A percentile compares a stretch with the other conserved stretches of the same genome.
Evolutionary conservation across 2,888 invertebrate genomes (phyloP).

Genomic region (Diogma glabrata): DNA sequence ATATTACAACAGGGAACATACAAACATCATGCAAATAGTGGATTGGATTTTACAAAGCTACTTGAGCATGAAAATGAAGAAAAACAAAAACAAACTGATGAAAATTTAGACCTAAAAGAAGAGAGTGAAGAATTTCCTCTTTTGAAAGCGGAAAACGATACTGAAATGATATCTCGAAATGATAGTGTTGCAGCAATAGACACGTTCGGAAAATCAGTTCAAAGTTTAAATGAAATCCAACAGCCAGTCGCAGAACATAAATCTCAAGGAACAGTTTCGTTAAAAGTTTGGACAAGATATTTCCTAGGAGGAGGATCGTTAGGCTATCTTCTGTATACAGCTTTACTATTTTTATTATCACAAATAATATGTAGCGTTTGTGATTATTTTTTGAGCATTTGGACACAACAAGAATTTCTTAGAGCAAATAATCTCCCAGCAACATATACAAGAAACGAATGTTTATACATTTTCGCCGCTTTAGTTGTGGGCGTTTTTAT

Average conservation of each 20-base stretch:
- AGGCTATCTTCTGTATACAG: too few relatives aligned
- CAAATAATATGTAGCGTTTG: constrained; percentile 45
- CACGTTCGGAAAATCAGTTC: too few relatives aligned
- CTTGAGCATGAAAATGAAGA: constrained; percentile 32
- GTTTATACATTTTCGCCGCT: constrained; percentile 33
- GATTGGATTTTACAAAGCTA: constrained; percentile 41
- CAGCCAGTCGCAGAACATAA: constrained; percentile 34
- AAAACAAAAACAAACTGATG: constrained; percentile 17
- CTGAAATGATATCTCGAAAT: constrained; percentile 36
- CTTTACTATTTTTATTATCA: constrained; percentile 41
- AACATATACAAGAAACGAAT: constrained; percentile 23
- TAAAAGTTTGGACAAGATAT: constrained; percentile 36
- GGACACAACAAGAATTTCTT: constrained; percentile 38
- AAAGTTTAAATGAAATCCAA: too few relatives aligned
- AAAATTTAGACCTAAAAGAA: constrained; percentile 25
- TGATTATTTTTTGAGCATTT: constrained; percentile 51
- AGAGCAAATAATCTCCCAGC: constrained; percentile 22
- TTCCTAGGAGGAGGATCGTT: constrained; percentile 41
- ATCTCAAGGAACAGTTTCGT: constrained; percentile 34
- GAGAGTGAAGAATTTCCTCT: constrained; percentile 23
- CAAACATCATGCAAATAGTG: constrained; percentile 37
- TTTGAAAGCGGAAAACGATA: constrained; percentile 37
- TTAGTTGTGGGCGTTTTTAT: constrained; percentile 7
- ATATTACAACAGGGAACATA: constrained; percentile 44
- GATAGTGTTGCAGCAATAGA: too few relatives aligned